A percentile compares a stretch with the other conserved stretches of the same genome.
Evolutionary conservation across 2,113 vertebrate genomes (phyloP).

Genomic region (Carassius auratus): DNA sequence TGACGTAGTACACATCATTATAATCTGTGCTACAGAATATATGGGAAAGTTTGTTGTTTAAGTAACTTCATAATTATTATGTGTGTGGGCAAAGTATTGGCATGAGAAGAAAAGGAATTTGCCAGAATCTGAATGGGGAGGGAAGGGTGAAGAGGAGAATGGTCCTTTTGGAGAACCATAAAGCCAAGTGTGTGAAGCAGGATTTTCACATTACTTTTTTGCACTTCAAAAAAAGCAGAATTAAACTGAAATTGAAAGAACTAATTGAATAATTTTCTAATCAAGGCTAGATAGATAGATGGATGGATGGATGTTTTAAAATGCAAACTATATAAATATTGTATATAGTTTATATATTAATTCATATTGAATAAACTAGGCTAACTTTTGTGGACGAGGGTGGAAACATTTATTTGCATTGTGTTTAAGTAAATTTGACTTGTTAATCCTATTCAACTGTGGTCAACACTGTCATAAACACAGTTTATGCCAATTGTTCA

Average conservation of each 20-base stretch:
- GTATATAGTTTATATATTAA: no score
- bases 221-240: no score
- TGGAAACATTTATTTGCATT: neutral
- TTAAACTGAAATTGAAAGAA: no score
- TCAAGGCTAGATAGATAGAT: no score
- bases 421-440: neutral
- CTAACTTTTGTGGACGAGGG: neutral
- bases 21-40: neutral
- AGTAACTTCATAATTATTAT: constrained; percentile 44
- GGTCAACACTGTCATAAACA: neutral
- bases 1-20: neutral
- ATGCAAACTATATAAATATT: no score
- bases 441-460: neutral
- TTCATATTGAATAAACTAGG: neutral
- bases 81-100: constrained; percentile 50
- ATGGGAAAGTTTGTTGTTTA: constrained; percentile 9
- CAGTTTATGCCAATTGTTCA: neutral
- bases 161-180: neutral
- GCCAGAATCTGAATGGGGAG: neutral
- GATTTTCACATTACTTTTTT: neutral
- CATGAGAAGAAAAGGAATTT: neutral
- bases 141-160: neutral
- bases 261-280: no score
- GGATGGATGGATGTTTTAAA: no score
- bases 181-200: neutral